Percentiles rank a stretch among this genome's conserved stretches.
phyloP scores from a whole-genome alignment of 2,113 vertebrate species.

The Ellobius talpinus region DNA sequence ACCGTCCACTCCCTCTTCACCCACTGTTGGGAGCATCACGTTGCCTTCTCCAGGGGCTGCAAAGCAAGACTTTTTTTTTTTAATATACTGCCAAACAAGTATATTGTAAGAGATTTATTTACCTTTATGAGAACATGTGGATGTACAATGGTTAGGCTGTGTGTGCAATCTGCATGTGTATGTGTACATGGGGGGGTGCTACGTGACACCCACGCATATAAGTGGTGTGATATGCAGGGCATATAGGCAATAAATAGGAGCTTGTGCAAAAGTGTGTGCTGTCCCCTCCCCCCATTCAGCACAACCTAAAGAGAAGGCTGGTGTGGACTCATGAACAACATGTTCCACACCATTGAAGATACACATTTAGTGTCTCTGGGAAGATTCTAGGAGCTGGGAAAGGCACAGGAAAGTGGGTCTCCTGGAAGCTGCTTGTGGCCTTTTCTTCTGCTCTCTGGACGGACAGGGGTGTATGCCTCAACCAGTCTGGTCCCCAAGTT shows the following conservation, averaged over 20 bases:
- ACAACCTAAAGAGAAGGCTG: neutral
- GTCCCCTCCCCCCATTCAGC: neutral
- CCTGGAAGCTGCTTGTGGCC: neutral
- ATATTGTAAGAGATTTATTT: neutral
- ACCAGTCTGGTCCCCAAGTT: neutral
- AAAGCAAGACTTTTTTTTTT: neutral
- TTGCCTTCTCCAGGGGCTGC: neutral
- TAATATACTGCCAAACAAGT: neutral
- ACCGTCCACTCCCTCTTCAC: neutral
- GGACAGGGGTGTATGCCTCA: neutral
- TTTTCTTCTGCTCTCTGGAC: neutral
- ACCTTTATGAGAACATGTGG: neutral
- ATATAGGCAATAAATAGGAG: neutral
- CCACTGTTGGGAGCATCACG: neutral
- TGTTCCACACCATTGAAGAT: neutral
- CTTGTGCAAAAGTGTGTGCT: neutral
- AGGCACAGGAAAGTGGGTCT: neutral
- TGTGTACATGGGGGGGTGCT: neutral
- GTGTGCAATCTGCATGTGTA: neutral
- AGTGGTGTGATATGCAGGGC: rapidly evolving
- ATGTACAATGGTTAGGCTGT: too few relatives aligned
- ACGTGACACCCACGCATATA: neutral
- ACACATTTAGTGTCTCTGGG: neutral
- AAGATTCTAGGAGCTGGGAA: neutral
- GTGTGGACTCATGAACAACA: neutral